Percentiles rank a stretch among this genome's conserved stretches.
Conservation (phyloP, 2,113 vertebrate genomes). For the Bolborhynchus lineola region DNA sequence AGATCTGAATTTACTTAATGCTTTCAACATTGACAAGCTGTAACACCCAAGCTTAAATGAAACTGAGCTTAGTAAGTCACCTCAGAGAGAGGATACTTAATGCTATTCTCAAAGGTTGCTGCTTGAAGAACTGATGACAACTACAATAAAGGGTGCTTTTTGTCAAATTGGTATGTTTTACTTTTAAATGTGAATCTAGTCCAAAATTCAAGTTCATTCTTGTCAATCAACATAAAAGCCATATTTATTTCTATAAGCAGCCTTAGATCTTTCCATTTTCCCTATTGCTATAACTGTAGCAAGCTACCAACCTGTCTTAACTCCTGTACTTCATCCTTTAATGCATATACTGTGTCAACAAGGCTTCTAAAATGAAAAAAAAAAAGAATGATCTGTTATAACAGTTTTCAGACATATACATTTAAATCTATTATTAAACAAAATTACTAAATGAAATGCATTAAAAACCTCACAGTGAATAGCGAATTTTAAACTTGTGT, state of each 20-base stretch:
- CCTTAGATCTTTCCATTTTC: neutral
- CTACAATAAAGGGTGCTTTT: neutral
- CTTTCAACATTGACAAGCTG: neutral
- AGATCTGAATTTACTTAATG: neutral
- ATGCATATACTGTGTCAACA: constrained; percentile 92
- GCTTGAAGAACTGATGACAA: neutral
- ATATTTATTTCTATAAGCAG: neutral
- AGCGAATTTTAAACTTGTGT: neutral
- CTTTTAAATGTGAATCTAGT: neutral
- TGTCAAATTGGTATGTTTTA: neutral
- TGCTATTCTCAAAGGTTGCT: neutral
- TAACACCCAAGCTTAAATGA: neutral
- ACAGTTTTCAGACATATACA: neutral
- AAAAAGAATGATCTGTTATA: neutral
- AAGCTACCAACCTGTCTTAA: constrained; percentile 86
- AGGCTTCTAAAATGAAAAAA: constrained; percentile 81
- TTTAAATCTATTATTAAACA: neutral
- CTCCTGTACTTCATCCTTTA: constrained; percentile 93
- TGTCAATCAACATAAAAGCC: neutral
- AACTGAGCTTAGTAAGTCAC: neutral
- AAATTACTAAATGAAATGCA: neutral
- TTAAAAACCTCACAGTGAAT: neutral
- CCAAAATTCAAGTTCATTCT: neutral
- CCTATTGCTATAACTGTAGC: neutral
- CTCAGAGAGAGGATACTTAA: neutral